A percentile compares a stretch with the other conserved stretches of the same genome.
Conservation (phyloP, 1,140 invertebrate species). For the Pachypeltis micranthus region DNA sequence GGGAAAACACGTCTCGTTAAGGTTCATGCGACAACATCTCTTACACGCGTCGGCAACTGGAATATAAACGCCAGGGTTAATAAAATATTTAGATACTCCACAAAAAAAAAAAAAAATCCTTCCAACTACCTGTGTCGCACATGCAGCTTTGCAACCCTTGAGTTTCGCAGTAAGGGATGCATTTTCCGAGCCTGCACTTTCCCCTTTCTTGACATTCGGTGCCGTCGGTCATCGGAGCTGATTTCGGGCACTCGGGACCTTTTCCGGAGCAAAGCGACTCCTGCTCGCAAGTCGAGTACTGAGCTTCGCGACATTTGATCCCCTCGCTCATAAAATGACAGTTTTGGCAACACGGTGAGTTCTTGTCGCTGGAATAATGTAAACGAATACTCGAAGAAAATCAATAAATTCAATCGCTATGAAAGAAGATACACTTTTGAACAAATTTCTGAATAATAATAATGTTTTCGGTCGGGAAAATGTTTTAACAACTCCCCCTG, state of each 20-base stretch:
- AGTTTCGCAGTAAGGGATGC: slow-evolving; percentile 85
- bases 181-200: slow-evolving; percentile 71
- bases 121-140: slow-evolving; percentile 72
- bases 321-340: slow-evolving; percentile 72
- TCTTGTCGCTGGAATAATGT: slow-evolving; percentile 72
- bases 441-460: too few relatives aligned
- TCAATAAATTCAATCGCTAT: too few relatives aligned
- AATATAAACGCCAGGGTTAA: slow-evolving; percentile 26
- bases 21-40: slow-evolving; percentile 75
- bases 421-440: too few relatives aligned
- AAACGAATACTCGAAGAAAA: too few relatives aligned
- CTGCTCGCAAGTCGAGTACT: slow-evolving; percentile 79
- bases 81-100: not conserved
- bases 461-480: too few relatives aligned
- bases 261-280: slow-evolving; percentile 66
- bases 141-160: slow-evolving; percentile 84
- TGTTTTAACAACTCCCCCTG: too few relatives aligned
- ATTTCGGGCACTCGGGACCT: slow-evolving; percentile 59
- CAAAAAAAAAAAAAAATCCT: slow-evolving; percentile 8
- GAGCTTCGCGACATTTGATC: slow-evolving; percentile 73
- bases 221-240: slow-evolving; percentile 74
- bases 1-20: slow-evolving; percentile 84
- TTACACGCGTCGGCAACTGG: slow-evolving; percentile 73
- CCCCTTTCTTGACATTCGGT: slow-evolving; percentile 80
- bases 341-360: slow-evolving; percentile 84